A percentile compares a stretch with the other conserved stretches of the same genome.
Evolutionary conservation across 2,113 vertebrate genomes (phyloP).

Genomic region (Hymenochirus boettgeri): DNA sequence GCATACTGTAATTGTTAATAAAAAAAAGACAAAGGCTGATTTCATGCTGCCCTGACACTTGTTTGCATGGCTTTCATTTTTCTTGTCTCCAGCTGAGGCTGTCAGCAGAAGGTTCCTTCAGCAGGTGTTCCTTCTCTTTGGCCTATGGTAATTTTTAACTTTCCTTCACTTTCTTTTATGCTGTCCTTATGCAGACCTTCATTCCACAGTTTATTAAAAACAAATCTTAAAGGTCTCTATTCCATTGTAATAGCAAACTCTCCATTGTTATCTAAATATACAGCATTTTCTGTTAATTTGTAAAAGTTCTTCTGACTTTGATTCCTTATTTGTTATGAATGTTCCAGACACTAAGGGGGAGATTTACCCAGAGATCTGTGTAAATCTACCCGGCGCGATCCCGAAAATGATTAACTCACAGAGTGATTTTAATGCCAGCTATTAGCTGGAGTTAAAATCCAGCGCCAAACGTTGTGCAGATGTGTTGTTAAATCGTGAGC

Average conservation of each 20-base stretch:
- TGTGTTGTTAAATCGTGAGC: too few relatives aligned
- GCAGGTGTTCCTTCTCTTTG: slow-evolving; percentile 70
- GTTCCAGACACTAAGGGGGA: too few relatives aligned
- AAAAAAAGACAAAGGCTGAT: slow-evolving; percentile 62
- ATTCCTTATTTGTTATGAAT: too few relatives aligned
- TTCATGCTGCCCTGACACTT: slow-evolving; percentile 65
- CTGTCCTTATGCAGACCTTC: slow-evolving; percentile 13
- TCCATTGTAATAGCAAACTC: too few relatives aligned
- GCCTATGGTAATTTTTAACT: slow-evolving; percentile 73
- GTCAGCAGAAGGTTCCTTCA: slow-evolving; percentile 65
- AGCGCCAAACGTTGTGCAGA: too few relatives aligned
- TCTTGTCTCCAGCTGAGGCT: slow-evolving; percentile 68
- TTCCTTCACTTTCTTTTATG: slow-evolving; percentile 61
- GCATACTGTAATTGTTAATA: slow-evolving; percentile 73
- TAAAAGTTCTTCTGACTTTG: too few relatives aligned
- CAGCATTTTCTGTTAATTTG: too few relatives aligned
- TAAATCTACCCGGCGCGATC: too few relatives aligned
- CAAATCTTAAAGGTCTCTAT: background rate
- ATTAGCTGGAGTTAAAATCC: too few relatives aligned
- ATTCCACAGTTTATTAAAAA: slow-evolving; percentile 19
- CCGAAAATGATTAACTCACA: too few relatives aligned
- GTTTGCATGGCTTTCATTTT: slow-evolving; percentile 77
- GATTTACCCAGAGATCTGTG: too few relatives aligned
- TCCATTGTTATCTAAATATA: background rate
- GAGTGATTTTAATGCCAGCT: too few relatives aligned